A percentile compares a stretch with the other conserved stretches of the same genome.
phyloP scores from a whole-genome alignment of 2,888 invertebrate genomes.

The Lasioglossum oenotherae region DNA sequence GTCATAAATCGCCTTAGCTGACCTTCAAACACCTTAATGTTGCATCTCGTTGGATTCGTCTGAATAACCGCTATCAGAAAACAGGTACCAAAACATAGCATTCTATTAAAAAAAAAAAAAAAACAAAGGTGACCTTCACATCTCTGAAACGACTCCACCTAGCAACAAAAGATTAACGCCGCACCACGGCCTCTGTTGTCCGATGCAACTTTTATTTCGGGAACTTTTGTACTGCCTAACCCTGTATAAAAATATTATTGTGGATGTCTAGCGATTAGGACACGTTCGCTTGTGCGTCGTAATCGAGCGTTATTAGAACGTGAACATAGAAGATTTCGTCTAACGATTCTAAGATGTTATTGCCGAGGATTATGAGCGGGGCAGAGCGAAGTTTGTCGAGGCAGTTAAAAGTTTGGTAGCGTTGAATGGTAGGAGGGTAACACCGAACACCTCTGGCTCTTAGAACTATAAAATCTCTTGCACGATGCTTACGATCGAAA shows the following conservation, averaged over 20 bases:
- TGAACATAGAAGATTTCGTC: conserved; percentile 27
- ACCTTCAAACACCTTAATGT: too few relatives aligned
- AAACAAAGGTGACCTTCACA: too few relatives aligned
- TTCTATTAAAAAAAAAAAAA: too few relatives aligned
- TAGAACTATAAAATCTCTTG: conserved; percentile 56
- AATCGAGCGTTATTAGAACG: conserved; percentile 50
- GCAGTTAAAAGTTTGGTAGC: conserved; percentile 68
- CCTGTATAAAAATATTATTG: background rate
- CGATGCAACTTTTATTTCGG: too few relatives aligned
- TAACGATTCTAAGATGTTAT: conserved; percentile 61
- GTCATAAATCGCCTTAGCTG: too few relatives aligned
- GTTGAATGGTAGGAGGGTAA: conserved; percentile 26
- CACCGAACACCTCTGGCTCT: conserved; percentile 7
- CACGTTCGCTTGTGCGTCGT: background rate
- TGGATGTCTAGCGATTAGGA: background rate
- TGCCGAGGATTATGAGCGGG: conserved; percentile 39
- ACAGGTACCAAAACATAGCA: too few relatives aligned
- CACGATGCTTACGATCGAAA: conserved; percentile 43
- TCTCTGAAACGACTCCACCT: too few relatives aligned
- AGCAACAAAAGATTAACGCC: too few relatives aligned
- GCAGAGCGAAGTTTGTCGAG: conserved; percentile 55
- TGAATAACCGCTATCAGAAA: too few relatives aligned
- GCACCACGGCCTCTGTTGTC: too few relatives aligned
- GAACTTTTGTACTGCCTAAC: too few relatives aligned
- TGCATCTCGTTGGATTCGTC: too few relatives aligned